These are phyloP conservation scores for Cepaea nemoralis DNA, from an alignment of 1,140 invertebrate species.

Conservation along the genomic window DNA sequence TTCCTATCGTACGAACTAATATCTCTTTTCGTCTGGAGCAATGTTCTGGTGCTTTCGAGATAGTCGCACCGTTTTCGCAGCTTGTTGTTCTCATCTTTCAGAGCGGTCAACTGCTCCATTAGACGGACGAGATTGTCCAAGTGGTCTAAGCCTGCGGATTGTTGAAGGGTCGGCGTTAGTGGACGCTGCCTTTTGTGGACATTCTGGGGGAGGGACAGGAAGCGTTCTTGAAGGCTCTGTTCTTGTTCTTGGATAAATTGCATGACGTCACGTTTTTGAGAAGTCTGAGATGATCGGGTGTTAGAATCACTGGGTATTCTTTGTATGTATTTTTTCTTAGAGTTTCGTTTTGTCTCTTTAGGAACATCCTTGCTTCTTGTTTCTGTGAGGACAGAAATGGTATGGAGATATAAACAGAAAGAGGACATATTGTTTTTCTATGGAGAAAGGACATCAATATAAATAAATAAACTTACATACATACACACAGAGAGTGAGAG, in stretches of 20 bases:
- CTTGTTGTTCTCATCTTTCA: constrained; percentile 80
- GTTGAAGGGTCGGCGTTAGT: constrained; percentile 58
- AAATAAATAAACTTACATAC: too few species aligned
- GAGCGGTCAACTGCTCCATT: constrained; percentile 81
- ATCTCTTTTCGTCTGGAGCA: constrained; percentile 73
- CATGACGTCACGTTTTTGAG: constrained; percentile 52
- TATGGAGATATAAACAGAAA: too few species aligned
- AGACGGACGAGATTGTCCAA: constrained; percentile 82
- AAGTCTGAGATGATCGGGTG: constrained; percentile 42
- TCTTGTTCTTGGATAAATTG: constrained; percentile 66
- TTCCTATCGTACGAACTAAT: constrained; percentile 50
- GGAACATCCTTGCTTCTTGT: too few species aligned
- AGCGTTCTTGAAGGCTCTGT: constrained; percentile 52
- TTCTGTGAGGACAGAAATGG: too few species aligned
- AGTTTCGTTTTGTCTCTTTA: too few species aligned
- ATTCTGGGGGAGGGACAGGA: constrained; percentile 35
- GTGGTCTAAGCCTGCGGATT: constrained; percentile 77
- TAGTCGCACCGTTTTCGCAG: constrained; percentile 80
- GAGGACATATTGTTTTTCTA: too few species aligned
- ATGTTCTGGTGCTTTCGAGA: constrained; percentile 80
- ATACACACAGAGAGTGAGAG: too few species aligned
- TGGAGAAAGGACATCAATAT: too few species aligned
- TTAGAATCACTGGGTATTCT: constrained; percentile 38
- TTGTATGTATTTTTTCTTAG: constrained; percentile 21
- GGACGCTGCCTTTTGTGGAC: constrained; percentile 52